Evolutionary conservation across 2,888 invertebrate species (phyloP).

Genomic region (Digitonthophagus gazella): DNA sequence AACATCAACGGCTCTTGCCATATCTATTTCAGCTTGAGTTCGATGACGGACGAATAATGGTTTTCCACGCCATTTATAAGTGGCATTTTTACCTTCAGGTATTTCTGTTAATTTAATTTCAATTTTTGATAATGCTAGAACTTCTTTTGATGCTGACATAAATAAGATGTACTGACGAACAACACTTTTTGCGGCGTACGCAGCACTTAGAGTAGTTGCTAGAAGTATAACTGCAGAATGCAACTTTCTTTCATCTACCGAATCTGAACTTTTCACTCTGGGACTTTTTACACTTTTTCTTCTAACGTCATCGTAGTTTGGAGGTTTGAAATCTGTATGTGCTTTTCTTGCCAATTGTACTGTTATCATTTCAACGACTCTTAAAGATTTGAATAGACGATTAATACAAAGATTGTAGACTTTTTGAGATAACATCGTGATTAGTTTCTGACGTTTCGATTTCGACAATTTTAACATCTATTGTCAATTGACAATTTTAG

Average conservation of each 20-base stretch:
- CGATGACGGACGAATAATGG: constrained; percentile 76
- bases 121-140: constrained; percentile 71
- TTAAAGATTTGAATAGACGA: neutral
- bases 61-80: constrained; percentile 76
- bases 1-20: constrained; percentile 61
- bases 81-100: constrained; percentile 62
- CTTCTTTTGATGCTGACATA: constrained; percentile 70
- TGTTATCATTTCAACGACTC: neutral
- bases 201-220: constrained; percentile 56
- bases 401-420: neutral
- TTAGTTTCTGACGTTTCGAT: no score
- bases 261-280: constrained; percentile 54
- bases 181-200: constrained; percentile 63
- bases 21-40: constrained; percentile 64
- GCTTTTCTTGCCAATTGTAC: constrained; percentile 62
- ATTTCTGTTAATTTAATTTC: constrained; percentile 72
- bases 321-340: constrained; percentile 85
- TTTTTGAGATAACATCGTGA: neutral
- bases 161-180: constrained; percentile 57
- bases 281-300: constrained; percentile 64
- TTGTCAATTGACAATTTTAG: neutral
- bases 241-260: constrained; percentile 61
- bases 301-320: constrained; percentile 83
- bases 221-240: neutral
- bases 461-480: no score